phyloP scores from a whole-genome alignment of 1,140 invertebrate genomes.

The Holcopasites calliopsidis region DNA sequence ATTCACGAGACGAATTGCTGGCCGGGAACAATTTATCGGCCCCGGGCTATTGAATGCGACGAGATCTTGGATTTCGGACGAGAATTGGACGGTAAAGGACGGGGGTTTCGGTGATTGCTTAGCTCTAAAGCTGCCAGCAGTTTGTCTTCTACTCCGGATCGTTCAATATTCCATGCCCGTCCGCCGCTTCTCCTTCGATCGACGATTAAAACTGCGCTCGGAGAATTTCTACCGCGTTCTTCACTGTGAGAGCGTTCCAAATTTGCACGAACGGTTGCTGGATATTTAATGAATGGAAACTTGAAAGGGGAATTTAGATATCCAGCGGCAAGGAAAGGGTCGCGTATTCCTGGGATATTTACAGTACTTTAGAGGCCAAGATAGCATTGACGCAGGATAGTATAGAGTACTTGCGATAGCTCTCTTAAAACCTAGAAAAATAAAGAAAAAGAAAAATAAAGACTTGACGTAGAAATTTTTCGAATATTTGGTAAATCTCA shows the following conservation, averaged over 20 bases:
- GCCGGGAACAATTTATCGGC: neutral
- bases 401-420: no score
- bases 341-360: neutral
- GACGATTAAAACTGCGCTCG: conserved; percentile 21
- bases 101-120: conserved; percentile 13
- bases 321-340: neutral
- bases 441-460: no score
- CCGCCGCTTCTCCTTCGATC: conserved; percentile 3
- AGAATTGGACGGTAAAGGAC: neutral
- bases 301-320: neutral
- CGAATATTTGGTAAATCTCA: no score
- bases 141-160: conserved; percentile 24
- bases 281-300: neutral
- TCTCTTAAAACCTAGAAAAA: no score
- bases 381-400: neutral
- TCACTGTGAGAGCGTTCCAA: neutral
- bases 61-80: conserved; percentile 3
- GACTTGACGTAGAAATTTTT: no score
- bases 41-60: neutral
- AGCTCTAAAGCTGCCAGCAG: conserved; percentile 11
- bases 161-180: conserved; percentile 10
- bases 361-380: neutral
- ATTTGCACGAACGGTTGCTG: neutral
- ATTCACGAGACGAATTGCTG: neutral
- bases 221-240: neutral